These are phyloP conservation scores for Murina feae DNA, from an alignment of 2,113 vertebrate genomes.

Conservation along the genomic window DNA sequence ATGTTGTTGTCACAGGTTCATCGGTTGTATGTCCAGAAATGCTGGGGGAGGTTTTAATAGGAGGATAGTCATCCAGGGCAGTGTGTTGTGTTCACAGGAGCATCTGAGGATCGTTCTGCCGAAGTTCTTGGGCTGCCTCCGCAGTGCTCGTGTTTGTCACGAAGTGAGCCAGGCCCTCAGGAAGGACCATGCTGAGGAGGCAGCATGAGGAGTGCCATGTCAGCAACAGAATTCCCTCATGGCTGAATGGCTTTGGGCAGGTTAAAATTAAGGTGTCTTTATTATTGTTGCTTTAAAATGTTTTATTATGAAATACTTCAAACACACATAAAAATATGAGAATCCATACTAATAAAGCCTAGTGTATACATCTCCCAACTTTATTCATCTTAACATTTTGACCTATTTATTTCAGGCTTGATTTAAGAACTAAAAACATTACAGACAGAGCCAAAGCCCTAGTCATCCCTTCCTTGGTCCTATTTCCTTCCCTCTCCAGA, in stretches of 20 bases:
- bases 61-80: neutral
- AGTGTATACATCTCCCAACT: neutral
- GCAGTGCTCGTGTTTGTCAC: neutral
- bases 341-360: neutral
- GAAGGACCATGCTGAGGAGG: neutral
- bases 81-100: neutral
- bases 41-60: neutral
- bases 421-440: neutral
- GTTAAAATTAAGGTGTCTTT: neutral
- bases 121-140: neutral
- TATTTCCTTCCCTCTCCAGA: neutral
- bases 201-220: fast-evolving
- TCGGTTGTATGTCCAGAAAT: neutral
- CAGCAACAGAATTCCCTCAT: neutral
- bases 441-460: neutral
- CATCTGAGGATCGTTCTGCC: neutral
- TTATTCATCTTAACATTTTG: neutral
- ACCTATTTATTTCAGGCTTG: neutral
- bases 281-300: neutral
- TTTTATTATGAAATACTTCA: neutral
- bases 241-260: neutral
- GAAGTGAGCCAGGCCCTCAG: neutral
- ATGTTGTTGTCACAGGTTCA: neutral
- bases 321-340: neutral
- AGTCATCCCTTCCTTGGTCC: neutral